Base-by-base conservation (phyloP, 1,140 invertebrate genomes). In the Armadillidium nasatum region DNA sequence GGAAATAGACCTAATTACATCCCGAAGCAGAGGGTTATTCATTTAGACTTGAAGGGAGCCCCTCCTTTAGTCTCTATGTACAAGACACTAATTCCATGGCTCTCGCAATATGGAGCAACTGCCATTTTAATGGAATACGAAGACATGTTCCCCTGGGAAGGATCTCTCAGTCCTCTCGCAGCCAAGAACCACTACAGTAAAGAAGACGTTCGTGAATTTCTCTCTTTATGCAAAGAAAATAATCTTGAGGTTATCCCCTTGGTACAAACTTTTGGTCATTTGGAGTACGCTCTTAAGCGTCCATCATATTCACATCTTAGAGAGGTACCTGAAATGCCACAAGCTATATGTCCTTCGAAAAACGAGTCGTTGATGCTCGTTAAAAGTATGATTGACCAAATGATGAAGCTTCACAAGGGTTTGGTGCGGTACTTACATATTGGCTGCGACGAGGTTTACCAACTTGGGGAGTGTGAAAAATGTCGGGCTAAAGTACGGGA, bases 91-190 rank as follows among this genome's bases (percentile, higher is more conserved):
- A 88, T 97, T 69, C 90, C 90, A 7, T 86, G 94, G 78, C 83
- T 97, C 0, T 90, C 90, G 81, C 87, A 88, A 69, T 84, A 94
- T 76, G 87, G 89, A 33, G 88, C 87, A 13, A 90, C 86, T 54
- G 85, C 84, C 11, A 77, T 98, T 33, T 86, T 98, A 1, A 85
- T 97, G 73, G 97, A 99, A 85, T 99, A 97, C 86, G 97, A 99
- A 86, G 97, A 99, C 82, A 97, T 96, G 93, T 99, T 98, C 85
- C 96, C 96, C 0, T 98, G 92, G 84, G 87, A 86, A 23, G 93
- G 90, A 0, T 83, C 85, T 0, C 84, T 98, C 4, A 85, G 85
- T n/a, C 84, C 86, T 0, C 85, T 96, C 9, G 86, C 89, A 0
- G 91, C 94, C 4, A 86, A 85, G 44, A 93, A 96, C 86, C 89